Conservation (phyloP, 2,888 invertebrate species). For the Tipula helvola region DNA sequence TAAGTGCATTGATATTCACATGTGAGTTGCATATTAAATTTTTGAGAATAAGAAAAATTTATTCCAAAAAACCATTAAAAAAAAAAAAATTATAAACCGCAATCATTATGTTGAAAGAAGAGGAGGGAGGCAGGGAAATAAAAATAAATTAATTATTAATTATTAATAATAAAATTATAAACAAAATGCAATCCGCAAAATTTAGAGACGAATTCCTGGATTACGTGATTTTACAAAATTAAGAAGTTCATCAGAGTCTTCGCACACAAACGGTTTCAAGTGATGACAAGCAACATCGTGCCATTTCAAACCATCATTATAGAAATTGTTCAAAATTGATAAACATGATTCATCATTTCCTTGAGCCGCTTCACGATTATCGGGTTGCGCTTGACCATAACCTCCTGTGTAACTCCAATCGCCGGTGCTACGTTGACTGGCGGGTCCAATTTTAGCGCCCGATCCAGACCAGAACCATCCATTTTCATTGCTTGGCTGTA, state of each 20-base stretch:
- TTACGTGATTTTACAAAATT: slow-evolving; percentile 85
- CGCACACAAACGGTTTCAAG: slow-evolving; percentile 78
- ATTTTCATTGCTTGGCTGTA: slow-evolving; percentile 73
- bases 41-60: not conserved
- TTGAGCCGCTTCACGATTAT: slow-evolving; percentile 82
- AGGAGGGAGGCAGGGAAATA: not conserved
- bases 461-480: slow-evolving; percentile 94
- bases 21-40: not conserved
- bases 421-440: slow-evolving; percentile 75
- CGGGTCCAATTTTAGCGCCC: slow-evolving; percentile 81
- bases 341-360: slow-evolving; percentile 86
- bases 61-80: not conserved
- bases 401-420: slow-evolving; percentile 86
- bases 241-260: slow-evolving; percentile 79
- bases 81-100: not conserved
- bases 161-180: not conserved
- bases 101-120: not conserved
- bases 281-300: slow-evolving; percentile 81
- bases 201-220: slow-evolving; percentile 67
- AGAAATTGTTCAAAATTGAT: slow-evolving; percentile 82
- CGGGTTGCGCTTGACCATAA: slow-evolving; percentile 76
- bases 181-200: not conserved
- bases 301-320: slow-evolving; percentile 78
- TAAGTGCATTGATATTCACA: not conserved
- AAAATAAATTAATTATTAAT: not conserved